Evolutionary conservation across 1,140 invertebrate species (phyloP), one percentile per base, ranked within the genome.

Genomic region (Hestina assimilis): DNA sequence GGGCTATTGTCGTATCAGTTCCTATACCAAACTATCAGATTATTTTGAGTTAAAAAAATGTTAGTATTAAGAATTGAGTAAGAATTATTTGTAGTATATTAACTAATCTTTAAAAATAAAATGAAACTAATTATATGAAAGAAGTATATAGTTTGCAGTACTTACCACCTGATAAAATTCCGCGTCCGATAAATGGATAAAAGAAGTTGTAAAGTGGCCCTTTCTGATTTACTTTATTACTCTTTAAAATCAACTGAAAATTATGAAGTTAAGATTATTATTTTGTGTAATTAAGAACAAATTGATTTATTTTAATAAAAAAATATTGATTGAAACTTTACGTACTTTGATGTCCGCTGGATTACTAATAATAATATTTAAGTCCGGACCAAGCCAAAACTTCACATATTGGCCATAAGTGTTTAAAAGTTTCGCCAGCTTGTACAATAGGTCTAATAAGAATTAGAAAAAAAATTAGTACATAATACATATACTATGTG

Each of bases 201-300:
- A 84, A 52, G 9, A 63, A 55, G 0, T 79, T 61, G 23, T 84
- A 82, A 0, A 64, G 24, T 4, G 81, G 77, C 3, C 81, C 81
- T 55, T 84, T 84, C 11, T 79, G 52, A 46, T 79, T 84, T 0
- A 82, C 58, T 53, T 81, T 79, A 17, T 75, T 77, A 38, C 81
- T 83, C 0, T 69, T 72, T 1, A 89, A 47, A 19, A 89, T 53
- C 11, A 55, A 42, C 86, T 89, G 48, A 54, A 78, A 78, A 28
- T n/a, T n/a, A 58, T 28, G 54, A 53, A n/a, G 2, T 0, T 4
- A 41, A 41, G 7, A 8, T 11, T 7, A 15, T 28, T 1, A 28
- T 28, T 6, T 28, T 28, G 2, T 9, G 26, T 28, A 31, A 12
- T 31, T n/a, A n/a, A 26, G 24, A 26, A 9, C 24, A 26, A 9